Percentiles rank a stretch among this genome's conserved stretches.
These are phyloP conservation scores for Triplophysa bombifrons DNA, from an alignment of 2,797 vertebrate genomes.

Conservation along the genomic window DNA sequence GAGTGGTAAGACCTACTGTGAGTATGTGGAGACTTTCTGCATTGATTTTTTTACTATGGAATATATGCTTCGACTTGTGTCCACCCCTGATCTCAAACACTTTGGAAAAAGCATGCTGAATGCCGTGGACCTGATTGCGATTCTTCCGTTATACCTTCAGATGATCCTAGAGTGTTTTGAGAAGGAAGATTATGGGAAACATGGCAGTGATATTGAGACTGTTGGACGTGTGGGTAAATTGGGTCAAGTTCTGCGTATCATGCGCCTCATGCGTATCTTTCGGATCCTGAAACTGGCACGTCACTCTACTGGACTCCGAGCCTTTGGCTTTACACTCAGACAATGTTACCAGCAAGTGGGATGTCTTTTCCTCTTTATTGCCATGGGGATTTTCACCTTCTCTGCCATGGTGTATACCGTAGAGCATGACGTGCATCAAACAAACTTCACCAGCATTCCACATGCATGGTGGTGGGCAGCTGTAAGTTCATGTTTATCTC, in stretches of 20 bases:
- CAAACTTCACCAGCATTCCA: slow-evolving; percentile 82
- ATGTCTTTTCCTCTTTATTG: slow-evolving; percentile 82
- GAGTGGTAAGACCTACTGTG: slow-evolving; percentile 71
- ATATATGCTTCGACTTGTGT: slow-evolving; percentile 75
- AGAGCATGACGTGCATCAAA: slow-evolving; percentile 78
- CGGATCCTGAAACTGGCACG: slow-evolving; percentile 81
- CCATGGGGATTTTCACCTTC: slow-evolving; percentile 82
- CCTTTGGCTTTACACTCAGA: slow-evolving; percentile 81
- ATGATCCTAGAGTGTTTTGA: slow-evolving; percentile 73
- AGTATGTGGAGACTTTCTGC: slow-evolving; percentile 75
- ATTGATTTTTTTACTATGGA: slow-evolving; percentile 79
- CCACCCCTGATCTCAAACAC: slow-evolving; percentile 67
- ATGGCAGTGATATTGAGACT: slow-evolving; percentile 69
- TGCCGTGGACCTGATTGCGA: slow-evolving; percentile 78
- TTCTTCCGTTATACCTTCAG: slow-evolving; percentile 80
- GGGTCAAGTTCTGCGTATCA: slow-evolving; percentile 78
- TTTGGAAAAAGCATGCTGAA: slow-evolving; percentile 75
- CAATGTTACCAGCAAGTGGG: slow-evolving; percentile 84
- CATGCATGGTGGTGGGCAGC: slow-evolving; percentile 82
- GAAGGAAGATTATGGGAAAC: slow-evolving; percentile 53
- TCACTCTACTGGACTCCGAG: slow-evolving; percentile 79
- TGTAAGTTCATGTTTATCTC: slow-evolving; percentile 66
- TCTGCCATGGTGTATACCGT: slow-evolving; percentile 81
- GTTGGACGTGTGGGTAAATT: slow-evolving; percentile 71
- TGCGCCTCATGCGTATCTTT: slow-evolving; percentile 82